Evolutionary conservation across 2,113 vertebrate genomes (phyloP).

Genomic region (Laticauda laticaudata): DNA sequence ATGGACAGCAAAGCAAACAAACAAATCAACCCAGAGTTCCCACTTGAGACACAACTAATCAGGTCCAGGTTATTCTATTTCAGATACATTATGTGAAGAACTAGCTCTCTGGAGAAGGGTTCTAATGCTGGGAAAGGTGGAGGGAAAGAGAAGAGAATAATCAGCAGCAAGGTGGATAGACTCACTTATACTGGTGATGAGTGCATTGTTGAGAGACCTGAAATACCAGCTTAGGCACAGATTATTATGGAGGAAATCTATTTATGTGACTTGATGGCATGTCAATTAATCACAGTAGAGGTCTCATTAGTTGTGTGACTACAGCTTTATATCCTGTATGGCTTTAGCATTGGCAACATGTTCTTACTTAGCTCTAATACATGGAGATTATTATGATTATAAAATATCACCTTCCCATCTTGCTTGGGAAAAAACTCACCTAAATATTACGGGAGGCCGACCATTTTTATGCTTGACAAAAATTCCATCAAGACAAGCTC

Average conservation of each 20-base stretch:
- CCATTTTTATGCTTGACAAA: constrained; percentile 95
- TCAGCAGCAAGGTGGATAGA: neutral
- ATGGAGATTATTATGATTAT: neutral
- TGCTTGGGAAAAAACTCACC: constrained; percentile 67
- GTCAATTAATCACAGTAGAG: neutral
- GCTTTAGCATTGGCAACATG: neutral
- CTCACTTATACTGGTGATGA: neutral
- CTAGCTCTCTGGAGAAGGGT: neutral
- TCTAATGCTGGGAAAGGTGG: neutral
- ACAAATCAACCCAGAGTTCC: neutral
- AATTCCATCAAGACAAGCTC: constrained; percentile 92
- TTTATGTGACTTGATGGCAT: neutral
- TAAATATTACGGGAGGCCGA: constrained; percentile 84
- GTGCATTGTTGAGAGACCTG: neutral
- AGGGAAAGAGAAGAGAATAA: neutral
- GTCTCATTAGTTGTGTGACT: neutral
- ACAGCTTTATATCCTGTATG: neutral
- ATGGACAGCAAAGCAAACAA: neutral
- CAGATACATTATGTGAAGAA: neutral
- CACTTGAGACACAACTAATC: neutral
- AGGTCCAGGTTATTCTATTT: neutral
- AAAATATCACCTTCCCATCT: neutral
- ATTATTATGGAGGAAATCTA: neutral
- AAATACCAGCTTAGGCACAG: neutral
- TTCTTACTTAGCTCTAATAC: neutral